Percentiles rank a stretch among this genome's conserved stretches.
Evolutionary conservation across 2,113 vertebrate species (phyloP).

Genomic region (Eurypyga helias): DNA sequence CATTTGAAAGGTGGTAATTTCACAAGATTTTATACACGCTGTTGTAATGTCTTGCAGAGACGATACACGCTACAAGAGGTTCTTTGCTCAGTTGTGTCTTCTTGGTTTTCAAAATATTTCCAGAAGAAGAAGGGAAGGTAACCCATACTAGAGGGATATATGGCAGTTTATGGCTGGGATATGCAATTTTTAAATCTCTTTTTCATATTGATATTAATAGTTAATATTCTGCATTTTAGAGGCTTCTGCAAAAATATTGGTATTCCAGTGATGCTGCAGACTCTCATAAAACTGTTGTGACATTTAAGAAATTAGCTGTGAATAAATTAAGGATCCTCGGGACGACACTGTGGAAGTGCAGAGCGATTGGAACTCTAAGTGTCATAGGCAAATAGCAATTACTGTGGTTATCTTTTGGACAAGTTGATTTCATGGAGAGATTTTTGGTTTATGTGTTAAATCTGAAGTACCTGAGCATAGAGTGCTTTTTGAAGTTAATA

Average conservation of each 20-base stretch:
- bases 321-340: neutral
- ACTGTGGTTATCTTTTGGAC: neutral
- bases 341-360: neutral
- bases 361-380: neutral
- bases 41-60: neutral
- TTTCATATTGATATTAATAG: neutral
- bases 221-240: neutral
- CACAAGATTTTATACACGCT: neutral
- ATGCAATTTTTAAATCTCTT: neutral
- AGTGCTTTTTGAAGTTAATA: neutral
- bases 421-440: neutral
- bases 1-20: neutral
- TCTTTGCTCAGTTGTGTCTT: neutral
- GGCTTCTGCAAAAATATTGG: neutral
- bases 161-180: neutral
- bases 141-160: neutral
- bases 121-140: neutral
- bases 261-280: neutral
- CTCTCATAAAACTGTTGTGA: neutral
- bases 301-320: slow-evolving; percentile 9
- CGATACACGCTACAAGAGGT: neutral
- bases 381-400: neutral
- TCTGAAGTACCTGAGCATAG: neutral
- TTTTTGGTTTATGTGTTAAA: neutral
- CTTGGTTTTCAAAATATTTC: neutral